These are phyloP conservation scores for Eurosta solidaginis DNA, from an alignment of 1,140 invertebrate species.

Conservation along the genomic window DNA sequence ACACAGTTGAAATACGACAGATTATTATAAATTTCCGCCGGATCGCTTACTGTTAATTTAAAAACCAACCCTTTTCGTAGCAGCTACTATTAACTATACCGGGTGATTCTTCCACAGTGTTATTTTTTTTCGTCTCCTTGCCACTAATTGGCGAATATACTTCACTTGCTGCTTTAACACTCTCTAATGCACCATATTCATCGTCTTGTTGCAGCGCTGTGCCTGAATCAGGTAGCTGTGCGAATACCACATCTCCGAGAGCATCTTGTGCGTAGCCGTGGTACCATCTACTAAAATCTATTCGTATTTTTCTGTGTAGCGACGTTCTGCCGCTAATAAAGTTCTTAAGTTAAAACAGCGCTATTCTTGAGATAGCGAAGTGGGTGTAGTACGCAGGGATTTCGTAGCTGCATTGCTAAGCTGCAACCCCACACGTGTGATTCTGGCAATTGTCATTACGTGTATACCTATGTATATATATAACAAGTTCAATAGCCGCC, in stretches of 20 bases:
- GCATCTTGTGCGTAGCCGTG: constrained; percentile 88
- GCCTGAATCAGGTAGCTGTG: constrained; percentile 85
- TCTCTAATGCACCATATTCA: constrained; percentile 93
- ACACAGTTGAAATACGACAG: too few relatives aligned
- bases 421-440: constrained; percentile 39
- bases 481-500: constrained; percentile 16
- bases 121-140: constrained; percentile 84
- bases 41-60: too few relatives aligned
- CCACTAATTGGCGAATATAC: constrained; percentile 91
- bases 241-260: constrained; percentile 92
- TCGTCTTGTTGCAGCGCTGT: constrained; percentile 68
- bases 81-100: constrained; percentile 88
- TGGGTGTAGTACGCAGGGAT: constrained; percentile 39
- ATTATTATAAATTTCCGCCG: too few relatives aligned
- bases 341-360: constrained; percentile 44
- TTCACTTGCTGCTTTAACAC: constrained; percentile 97
- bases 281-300: constrained; percentile 83
- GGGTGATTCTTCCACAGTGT: constrained; percentile 79
- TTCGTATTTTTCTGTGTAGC: constrained; percentile 84
- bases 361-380: constrained; percentile 35
- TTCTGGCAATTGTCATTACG: constrained; percentile 51
- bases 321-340: constrained; percentile 46
- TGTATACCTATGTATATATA: constrained; percentile 27
- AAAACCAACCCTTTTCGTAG: constrained; percentile 81
- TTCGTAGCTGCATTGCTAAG: constrained; percentile 35